phyloP scores from a whole-genome alignment of 1,140 invertebrate genomes.

The Neodiprion virginianus region DNA sequence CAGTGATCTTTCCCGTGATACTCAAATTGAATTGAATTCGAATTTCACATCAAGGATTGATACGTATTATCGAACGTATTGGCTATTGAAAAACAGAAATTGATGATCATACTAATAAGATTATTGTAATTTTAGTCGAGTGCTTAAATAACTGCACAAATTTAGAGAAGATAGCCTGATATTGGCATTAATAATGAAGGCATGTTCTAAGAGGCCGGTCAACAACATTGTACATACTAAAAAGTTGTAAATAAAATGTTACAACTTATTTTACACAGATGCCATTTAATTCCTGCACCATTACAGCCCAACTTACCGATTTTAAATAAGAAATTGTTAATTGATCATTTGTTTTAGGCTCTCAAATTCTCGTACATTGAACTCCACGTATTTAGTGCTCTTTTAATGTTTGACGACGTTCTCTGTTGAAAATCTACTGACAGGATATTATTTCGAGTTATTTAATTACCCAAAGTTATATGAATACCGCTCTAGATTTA shows the following conservation, averaged over 20 bases:
- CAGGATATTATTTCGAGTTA: too few relatives aligned
- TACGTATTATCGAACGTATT: neutral
- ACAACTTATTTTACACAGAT: neutral
- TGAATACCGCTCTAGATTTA: too few relatives aligned
- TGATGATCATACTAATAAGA: neutral
- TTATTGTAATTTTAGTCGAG: constrained; percentile 5
- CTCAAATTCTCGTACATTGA: too few relatives aligned
- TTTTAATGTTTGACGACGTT: too few relatives aligned
- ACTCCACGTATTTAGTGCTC: too few relatives aligned
- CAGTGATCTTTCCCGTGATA: neutral
- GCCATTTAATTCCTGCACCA: neutral
- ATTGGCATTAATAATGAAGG: neutral
- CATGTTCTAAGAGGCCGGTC: neutral
- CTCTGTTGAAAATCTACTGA: too few relatives aligned
- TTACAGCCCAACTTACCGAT: too few relatives aligned
- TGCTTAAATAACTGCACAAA: neutral
- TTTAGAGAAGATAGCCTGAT: neutral
- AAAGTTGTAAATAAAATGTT: constrained; percentile 1
- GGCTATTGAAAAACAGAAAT: neutral
- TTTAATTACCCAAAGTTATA: too few relatives aligned
- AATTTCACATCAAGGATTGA: neutral
- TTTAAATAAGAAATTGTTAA: too few relatives aligned
- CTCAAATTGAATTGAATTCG: neutral
- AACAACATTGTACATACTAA: neutral
- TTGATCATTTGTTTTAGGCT: too few relatives aligned